A percentile compares a stretch with the other conserved stretches of the same genome.
Conservation (phyloP, 2,888 invertebrate genomes). For the Eupelmus urozonus region DNA sequence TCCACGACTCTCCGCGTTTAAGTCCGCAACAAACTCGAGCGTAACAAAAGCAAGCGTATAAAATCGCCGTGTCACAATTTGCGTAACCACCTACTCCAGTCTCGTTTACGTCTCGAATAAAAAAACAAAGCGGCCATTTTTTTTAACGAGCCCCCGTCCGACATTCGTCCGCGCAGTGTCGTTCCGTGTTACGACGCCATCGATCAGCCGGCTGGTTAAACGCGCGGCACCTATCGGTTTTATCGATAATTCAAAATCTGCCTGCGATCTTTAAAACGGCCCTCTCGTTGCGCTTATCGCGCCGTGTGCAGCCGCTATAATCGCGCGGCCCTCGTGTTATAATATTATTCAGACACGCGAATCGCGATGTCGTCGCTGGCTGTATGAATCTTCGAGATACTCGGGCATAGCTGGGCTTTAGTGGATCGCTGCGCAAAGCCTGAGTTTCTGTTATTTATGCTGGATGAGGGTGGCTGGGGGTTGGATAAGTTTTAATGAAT, state of each 20-base stretch:
- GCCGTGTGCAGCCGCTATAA: neutral
- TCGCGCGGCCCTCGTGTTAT: neutral
- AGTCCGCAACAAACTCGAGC: no score
- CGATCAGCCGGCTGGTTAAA: constrained; percentile 15
- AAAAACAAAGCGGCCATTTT: neutral
- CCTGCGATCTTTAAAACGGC: constrained; percentile 13
- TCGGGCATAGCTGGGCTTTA: no score
- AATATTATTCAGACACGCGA: constrained; percentile 48
- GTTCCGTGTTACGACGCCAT: constrained; percentile 36
- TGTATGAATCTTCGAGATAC: constrained; percentile 43
- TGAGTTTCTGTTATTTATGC: constrained; percentile 32
- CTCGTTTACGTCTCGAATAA: neutral
- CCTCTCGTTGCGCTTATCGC: constrained; percentile 37
- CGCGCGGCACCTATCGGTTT: constrained; percentile 25
- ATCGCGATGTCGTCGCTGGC: constrained; percentile 18
- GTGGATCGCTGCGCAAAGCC: neutral
- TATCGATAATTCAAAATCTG: constrained; percentile 48
- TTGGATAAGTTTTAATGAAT: constrained; percentile 14
- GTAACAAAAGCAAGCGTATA: no score
- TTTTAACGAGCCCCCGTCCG: neutral
- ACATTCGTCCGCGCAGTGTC: constrained; percentile 8
- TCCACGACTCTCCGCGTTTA: no score
- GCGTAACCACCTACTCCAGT: neutral
- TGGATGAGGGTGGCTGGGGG: neutral
- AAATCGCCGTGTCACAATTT: neutral